Evolutionary conservation across 2,888 invertebrate genomes (phyloP).

Genomic region (Plagodis dolabraria): DNA sequence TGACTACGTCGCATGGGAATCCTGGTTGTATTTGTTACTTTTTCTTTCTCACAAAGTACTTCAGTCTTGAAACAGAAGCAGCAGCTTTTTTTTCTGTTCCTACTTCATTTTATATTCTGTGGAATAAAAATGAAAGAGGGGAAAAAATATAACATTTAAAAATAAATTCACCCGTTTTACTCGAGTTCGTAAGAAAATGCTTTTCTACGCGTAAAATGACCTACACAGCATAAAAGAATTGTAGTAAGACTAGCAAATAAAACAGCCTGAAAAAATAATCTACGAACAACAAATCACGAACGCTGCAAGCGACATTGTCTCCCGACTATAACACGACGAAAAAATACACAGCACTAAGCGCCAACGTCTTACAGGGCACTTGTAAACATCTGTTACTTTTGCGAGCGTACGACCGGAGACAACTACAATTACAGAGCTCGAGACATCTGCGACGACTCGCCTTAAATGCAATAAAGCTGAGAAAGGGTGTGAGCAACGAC

Average conservation of each 20-base stretch:
- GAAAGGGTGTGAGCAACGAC: constrained; percentile 12
- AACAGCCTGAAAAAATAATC: not conserved
- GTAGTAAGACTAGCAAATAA: not conserved
- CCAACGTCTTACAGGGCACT: constrained; percentile 49
- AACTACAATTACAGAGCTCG: constrained; percentile 70
- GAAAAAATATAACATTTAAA: too few species aligned
- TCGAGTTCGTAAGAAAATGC: too few species aligned
- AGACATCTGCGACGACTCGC: constrained; percentile 66
- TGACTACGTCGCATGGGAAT: too few species aligned
- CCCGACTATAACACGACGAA: constrained; percentile 13
- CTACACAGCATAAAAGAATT: too few species aligned
- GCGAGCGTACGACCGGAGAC: constrained; percentile 63
- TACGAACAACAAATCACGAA: not conserved
- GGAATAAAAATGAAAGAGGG: too few species aligned
- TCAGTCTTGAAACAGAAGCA: too few species aligned
- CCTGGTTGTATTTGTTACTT: too few species aligned
- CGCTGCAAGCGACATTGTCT: constrained; percentile 1
- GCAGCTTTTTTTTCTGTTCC: too few species aligned
- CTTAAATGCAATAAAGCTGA: constrained; percentile 76
- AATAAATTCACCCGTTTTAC: too few species aligned
- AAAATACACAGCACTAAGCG: constrained; percentile 19
- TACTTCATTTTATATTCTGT: too few species aligned
- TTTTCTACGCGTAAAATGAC: too few species aligned
- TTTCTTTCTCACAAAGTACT: too few species aligned
- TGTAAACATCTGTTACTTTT: constrained; percentile 74